Percentiles rank a stretch among this genome's conserved stretches.
Evolutionary conservation across 2,888 invertebrate species (phyloP).

Genomic region (Campopleginae sp.): DNA sequence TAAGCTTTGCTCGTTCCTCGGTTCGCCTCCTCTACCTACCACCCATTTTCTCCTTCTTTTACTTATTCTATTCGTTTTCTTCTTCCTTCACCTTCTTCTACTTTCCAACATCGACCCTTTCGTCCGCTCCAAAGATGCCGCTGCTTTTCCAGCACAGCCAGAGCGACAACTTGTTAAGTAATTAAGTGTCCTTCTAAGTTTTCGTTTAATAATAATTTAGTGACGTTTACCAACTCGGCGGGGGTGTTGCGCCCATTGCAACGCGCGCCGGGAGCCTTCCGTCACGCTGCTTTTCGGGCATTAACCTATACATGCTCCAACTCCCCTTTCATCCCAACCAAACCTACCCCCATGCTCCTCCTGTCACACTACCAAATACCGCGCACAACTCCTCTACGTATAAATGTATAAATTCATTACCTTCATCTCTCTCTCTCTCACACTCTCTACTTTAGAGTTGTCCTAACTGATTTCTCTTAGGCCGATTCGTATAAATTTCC

Average conservation of each 20-base stretch:
- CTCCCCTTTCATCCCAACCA: slow-evolving; percentile 48
- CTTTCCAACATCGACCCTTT: slow-evolving; percentile 53
- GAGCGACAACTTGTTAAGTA: slow-evolving; percentile 80
- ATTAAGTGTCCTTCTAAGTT: slow-evolving; percentile 80
- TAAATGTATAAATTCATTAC: slow-evolving; percentile 4
- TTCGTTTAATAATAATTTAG: slow-evolving; percentile 80
- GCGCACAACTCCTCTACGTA: slow-evolving; percentile 11
- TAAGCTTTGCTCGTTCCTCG: slow-evolving; percentile 54
- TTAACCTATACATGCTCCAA: slow-evolving; percentile 55
- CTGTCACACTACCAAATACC: slow-evolving; percentile 29
- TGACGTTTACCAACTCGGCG: slow-evolving; percentile 75
- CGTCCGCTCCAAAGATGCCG: slow-evolving; percentile 69
- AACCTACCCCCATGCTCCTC: slow-evolving; percentile 17
- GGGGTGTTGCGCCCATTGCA: slow-evolving; percentile 58
- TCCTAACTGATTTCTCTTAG: slow-evolving; percentile 63
- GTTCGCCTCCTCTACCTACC: slow-evolving; percentile 6
- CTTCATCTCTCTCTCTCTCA: slow-evolving; percentile 20
- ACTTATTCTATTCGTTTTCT: slow-evolving; percentile 58
- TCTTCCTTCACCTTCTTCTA: slow-evolving; percentile 54
- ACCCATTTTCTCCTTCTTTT: slow-evolving; percentile 61
- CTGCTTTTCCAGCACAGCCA: slow-evolving; percentile 69
- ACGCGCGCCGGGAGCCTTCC: slow-evolving; percentile 72
- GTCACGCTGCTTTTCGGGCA: slow-evolving; percentile 66
- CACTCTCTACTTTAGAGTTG: slow-evolving; percentile 54
- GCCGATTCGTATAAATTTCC: slow-evolving; percentile 61